These are phyloP conservation scores for Apostichopus japonicus DNA, from an alignment of 35 echinoderm and acorn worm genomes.

Conservation along the genomic window DNA sequence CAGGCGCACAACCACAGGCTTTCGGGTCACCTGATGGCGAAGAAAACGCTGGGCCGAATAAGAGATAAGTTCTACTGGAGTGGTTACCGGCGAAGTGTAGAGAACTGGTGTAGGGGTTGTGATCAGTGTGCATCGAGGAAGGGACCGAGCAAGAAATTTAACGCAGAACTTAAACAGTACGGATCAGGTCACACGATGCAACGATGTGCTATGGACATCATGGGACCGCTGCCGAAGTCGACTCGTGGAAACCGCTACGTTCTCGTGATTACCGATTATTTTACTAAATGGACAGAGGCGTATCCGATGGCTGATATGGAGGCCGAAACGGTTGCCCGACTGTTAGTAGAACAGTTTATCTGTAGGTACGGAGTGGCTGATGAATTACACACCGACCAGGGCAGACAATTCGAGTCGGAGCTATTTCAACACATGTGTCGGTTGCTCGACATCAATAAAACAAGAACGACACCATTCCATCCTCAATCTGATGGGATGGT, in stretches of 20 bases:
- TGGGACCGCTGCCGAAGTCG: conserved; percentile 38
- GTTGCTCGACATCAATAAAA: background rate
- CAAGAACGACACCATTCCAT: conserved; percentile 56
- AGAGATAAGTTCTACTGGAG: conserved; percentile 51
- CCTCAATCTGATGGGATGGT: conserved; percentile 60
- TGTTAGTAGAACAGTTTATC: conserved; percentile 14
- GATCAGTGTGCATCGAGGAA: conserved; percentile 55
- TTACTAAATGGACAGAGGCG: conserved; percentile 71
- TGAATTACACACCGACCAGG: conserved; percentile 35
- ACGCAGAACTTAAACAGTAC: conserved; percentile 20
- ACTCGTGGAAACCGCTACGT: conserved; percentile 31
- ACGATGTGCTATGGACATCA: conserved; percentile 48
- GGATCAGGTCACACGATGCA: conserved; percentile 28
- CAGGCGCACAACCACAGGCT: conserved; percentile 49
- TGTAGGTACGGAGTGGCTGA: background rate
- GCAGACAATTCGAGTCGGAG: conserved; percentile 56
- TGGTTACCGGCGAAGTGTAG: conserved; percentile 45
- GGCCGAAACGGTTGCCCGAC: conserved; percentile 48
- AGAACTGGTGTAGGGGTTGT: conserved; percentile 43
- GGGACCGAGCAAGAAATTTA: conserved; percentile 25
- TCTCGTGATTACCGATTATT: conserved; percentile 56
- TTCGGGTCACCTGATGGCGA: conserved; percentile 53
- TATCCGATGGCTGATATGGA: conserved; percentile 54
- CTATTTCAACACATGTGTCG: conserved; percentile 32
- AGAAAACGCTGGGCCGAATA: conserved; percentile 54